A percentile compares a stretch with the other conserved stretches of the same genome.
Evolutionary conservation across 2,113 vertebrate species (phyloP).

Genomic region (Marmota monax): DNA sequence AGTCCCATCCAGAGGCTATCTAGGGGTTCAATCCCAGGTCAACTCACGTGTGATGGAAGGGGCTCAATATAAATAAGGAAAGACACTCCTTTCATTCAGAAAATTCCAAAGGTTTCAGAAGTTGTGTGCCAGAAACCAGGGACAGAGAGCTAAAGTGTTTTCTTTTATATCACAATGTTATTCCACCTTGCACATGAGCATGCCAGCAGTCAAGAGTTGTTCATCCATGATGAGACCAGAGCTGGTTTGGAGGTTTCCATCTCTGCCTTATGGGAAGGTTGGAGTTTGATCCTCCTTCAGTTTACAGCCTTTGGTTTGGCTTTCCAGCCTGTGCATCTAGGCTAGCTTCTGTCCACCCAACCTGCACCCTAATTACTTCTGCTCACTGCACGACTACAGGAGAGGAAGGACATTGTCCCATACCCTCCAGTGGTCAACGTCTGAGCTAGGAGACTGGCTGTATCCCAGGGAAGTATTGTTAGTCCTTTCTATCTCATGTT

Average conservation of each 20-base stretch:
- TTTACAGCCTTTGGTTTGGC: not conserved
- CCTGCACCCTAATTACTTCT: not conserved
- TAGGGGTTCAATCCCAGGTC: not conserved
- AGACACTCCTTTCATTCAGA: not conserved
- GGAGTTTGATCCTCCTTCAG: not conserved
- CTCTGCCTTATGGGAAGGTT: not conserved
- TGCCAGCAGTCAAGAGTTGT: not conserved
- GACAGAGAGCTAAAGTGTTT: not conserved
- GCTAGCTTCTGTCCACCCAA: not conserved
- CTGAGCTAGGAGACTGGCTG: not conserved
- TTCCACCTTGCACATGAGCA: not conserved
- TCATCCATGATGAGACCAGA: not conserved
- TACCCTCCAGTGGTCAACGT: accelerated
- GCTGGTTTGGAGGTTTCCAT: not conserved
- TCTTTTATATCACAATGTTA: not conserved
- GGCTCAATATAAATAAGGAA: not conserved
- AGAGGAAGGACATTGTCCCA: not conserved
- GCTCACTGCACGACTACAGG: not conserved
- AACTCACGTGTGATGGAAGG: not conserved
- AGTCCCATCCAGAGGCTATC: not conserved
- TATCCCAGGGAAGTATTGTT: accelerated
- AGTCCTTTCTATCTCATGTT: constrained; percentile 42
- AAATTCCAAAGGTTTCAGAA: not conserved
- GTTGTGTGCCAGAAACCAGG: not conserved
- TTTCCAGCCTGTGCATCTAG: not conserved